Base-by-base conservation (phyloP, 2,888 invertebrate genomes). In the Lottia gigantea region DNA sequence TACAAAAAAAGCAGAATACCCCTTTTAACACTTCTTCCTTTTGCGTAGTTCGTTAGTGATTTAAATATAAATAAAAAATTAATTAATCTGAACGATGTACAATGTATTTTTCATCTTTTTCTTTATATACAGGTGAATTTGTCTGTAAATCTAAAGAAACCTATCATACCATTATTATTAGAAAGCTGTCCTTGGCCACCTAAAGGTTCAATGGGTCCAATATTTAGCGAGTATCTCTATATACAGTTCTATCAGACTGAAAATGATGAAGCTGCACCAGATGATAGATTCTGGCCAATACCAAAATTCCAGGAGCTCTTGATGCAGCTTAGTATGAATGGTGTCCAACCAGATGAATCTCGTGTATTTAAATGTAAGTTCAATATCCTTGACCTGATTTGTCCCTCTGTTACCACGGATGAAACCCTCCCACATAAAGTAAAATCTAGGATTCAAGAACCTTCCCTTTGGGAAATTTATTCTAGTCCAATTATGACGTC, bases 181-280 rank as follows among this genome's bases (percentile, higher is more conserved):
- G 87, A 87, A 75, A 82, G 82, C 70, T 83, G 83, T 79, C 49
- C 74, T 16, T 88, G 87, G 87, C 87, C 87, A 19, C 87, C 87
- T 7, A 74, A 78, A 46, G 87, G 87, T 7, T 79, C 85, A 11
- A 87, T 87, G 85, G 87, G 88, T n/a, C 87, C 87, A 7, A 85
- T 88, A 23, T 85, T 87, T 76, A 84, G 86, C 67, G 86, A 87
- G 70, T 86, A 85, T 73, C 75, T 88, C 23, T 88, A 81, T 71
- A 82, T 87, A 64, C 74, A 85, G 23, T 86, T 86, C 76, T 85
- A 82, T 75, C 80, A 81, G 68, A 80, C 80, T 68, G 65, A 82
- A 16, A 66, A 61, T 0, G 79, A 77, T 15, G 84, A 84, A 67
- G 80, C 79, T 64, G 78, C 78, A 0, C 63, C 67, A 8, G 84